Percentiles rank a stretch among this genome's conserved stretches.
These are phyloP conservation scores for Tiliqua scincoides DNA, from an alignment of 2,113 vertebrate species.

Conservation along the genomic window DNA sequence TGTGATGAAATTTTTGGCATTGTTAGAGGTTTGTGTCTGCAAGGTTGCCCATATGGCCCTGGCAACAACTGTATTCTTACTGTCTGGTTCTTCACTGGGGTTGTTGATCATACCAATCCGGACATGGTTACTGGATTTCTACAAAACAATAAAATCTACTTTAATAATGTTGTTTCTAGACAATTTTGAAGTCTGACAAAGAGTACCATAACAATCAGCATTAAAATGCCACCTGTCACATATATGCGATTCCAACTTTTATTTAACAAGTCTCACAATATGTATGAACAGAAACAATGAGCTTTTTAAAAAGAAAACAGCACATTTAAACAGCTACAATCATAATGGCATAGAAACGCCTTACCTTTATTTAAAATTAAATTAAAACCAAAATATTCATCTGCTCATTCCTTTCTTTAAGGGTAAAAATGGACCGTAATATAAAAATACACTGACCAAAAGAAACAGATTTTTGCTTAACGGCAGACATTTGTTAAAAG, in stretches of 20 bases:
- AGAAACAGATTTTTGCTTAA: background rate
- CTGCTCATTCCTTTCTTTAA: background rate
- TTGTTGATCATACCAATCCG: conserved; percentile 94
- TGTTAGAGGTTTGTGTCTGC: conserved; percentile 91
- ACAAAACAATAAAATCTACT: conserved; percentile 41
- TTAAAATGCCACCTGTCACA: background rate
- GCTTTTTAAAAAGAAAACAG: no score
- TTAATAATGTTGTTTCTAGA: conserved; percentile 21
- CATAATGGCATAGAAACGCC: background rate
- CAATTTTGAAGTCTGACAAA: conserved; percentile 9
- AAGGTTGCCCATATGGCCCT: conserved; percentile 93
- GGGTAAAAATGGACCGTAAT: background rate
- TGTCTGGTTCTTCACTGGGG: conserved; percentile 75
- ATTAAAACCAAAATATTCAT: background rate
- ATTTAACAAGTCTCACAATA: background rate
- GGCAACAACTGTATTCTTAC: conserved; percentile 78
- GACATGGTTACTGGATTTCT: conserved; percentile 92
- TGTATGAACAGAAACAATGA: background rate
- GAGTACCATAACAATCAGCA: background rate
- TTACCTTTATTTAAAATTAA: background rate
- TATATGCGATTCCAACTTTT: background rate
- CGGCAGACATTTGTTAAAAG: background rate
- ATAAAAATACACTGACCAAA: background rate
- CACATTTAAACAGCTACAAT: background rate
- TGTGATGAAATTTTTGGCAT: conserved; percentile 98